These are phyloP conservation scores for Dendrocopos noguchii DNA, from an alignment of 2,113 vertebrate genomes.

Conservation along the genomic window DNA sequence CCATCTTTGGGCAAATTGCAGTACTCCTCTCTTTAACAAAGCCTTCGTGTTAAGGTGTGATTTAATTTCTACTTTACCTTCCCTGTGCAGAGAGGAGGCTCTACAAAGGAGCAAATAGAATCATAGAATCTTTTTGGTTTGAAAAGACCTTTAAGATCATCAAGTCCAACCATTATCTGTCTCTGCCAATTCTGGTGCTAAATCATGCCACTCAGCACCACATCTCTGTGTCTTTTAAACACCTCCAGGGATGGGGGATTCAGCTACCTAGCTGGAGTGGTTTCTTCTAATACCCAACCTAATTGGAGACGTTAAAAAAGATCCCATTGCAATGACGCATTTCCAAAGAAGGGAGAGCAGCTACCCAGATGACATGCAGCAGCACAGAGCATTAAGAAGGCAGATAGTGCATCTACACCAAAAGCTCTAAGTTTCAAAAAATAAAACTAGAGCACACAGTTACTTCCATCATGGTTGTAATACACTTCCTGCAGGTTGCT, in stretches of 20 bases:
- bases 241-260: too few relatives aligned
- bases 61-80: background rate
- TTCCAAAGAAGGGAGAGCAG: background rate
- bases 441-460: background rate
- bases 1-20: background rate
- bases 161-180: too few relatives aligned
- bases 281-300: too few relatives aligned
- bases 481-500: background rate
- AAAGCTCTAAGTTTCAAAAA: background rate
- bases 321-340: fast-evolving
- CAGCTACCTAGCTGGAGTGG: too few relatives aligned
- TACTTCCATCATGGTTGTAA: background rate
- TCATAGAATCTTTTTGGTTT: too few relatives aligned
- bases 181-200: too few relatives aligned
- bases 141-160: too few relatives aligned
- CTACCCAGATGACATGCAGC: background rate
- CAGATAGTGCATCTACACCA: background rate
- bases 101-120: background rate
- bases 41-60: background rate
- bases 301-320: background rate
- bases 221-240: too few relatives aligned
- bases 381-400: background rate
- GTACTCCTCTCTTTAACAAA: background rate
- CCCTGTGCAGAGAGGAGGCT: background rate
- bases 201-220: too few relatives aligned